phyloP scores from a whole-genome alignment of 2,113 vertebrate genomes.

The Fukomys damarensis region DNA sequence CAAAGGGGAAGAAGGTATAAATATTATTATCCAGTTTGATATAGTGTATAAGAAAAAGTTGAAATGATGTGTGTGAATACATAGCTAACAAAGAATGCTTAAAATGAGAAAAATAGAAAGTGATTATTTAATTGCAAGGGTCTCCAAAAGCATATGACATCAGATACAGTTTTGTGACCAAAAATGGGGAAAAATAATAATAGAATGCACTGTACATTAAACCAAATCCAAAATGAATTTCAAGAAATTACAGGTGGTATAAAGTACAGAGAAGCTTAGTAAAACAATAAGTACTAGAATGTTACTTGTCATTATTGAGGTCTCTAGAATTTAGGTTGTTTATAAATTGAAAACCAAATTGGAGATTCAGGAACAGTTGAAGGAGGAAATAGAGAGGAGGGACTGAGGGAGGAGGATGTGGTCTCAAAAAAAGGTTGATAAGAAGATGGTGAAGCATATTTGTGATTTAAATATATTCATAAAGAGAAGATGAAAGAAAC shows the following conservation, averaged over 20 bases:
- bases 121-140: not conserved
- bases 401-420: not conserved
- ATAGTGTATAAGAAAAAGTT: not conserved
- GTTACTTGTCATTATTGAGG: not conserved
- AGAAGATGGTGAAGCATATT: not conserved
- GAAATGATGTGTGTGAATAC: not conserved
- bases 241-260: not conserved
- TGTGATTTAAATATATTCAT: not conserved
- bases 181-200: not conserved
- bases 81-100: not conserved
- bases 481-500: not conserved
- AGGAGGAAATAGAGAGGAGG: not conserved
- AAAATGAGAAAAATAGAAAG: not conserved
- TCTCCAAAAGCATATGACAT: not conserved
- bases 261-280: not conserved
- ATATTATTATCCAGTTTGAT: not conserved
- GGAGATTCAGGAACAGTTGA: not conserved
- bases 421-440: not conserved
- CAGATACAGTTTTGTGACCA: not conserved
- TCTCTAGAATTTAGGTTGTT: not conserved
- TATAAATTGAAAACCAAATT: not conserved
- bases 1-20: not conserved
- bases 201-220: not conserved
- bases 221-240: not conserved
- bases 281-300: not conserved